Percentiles rank a stretch among this genome's conserved stretches.
Evolutionary conservation across 92 coral and sea anemone species (phyloP).

Genomic region (Epizoanthus illoricatus): DNA sequence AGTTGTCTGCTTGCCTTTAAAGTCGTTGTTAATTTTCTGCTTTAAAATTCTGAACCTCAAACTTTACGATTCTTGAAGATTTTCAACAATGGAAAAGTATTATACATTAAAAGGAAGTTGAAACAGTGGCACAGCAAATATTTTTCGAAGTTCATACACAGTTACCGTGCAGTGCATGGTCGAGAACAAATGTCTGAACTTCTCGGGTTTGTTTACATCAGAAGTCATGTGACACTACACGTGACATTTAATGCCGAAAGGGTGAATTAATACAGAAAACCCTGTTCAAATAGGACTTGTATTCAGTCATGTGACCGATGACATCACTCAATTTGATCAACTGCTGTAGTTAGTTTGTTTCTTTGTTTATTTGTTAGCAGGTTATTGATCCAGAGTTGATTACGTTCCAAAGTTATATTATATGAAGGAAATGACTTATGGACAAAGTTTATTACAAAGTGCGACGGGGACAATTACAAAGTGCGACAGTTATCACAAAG

Average conservation of each 20-base stretch:
- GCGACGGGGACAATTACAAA: too few relatives aligned
- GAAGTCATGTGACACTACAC: conserved; percentile 33
- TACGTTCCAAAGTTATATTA: too few relatives aligned
- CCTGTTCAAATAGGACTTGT: too few relatives aligned
- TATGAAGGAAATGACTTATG: too few relatives aligned
- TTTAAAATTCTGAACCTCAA: conserved; percentile 29
- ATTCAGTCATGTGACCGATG: too few relatives aligned
- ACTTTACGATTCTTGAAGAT: conserved; percentile 6
- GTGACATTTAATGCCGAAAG: conserved; percentile 20
- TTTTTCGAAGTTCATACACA: conserved; percentile 33
- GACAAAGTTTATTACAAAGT: too few relatives aligned
- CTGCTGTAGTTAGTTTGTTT: too few relatives aligned
- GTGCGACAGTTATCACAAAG: too few relatives aligned
- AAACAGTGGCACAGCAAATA: conserved; percentile 17
- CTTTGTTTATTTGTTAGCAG: too few relatives aligned
- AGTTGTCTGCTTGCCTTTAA: conserved; percentile 9
- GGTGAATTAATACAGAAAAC: too few relatives aligned
- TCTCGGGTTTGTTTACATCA: conserved; percentile 25
- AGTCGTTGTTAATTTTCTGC: conserved; percentile 32
- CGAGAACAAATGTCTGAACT: conserved; percentile 22
- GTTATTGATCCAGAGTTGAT: too few relatives aligned
- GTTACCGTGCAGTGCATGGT: conserved; percentile 25
- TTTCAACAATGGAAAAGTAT: conserved; percentile 24
- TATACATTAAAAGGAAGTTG: conserved; percentile 16
- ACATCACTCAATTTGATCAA: too few relatives aligned